Evolutionary conservation across 2,888 invertebrate species (phyloP).

Genomic region (Lepidochrysops patricia): DNA sequence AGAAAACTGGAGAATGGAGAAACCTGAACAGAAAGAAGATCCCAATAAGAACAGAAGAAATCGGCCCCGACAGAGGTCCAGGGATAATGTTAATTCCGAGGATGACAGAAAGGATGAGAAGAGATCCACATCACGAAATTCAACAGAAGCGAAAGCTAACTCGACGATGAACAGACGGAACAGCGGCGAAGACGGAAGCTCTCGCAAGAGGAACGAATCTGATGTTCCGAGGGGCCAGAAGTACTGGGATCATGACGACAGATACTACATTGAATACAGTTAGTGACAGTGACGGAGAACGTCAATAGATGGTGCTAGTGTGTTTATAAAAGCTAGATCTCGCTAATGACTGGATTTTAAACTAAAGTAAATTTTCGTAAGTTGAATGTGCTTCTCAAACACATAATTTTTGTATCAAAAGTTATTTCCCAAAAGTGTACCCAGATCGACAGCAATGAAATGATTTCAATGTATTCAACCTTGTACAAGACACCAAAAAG

Average conservation of each 20-base stretch:
- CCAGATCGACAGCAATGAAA: too few relatives aligned
- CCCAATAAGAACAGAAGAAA: conserved; percentile 44
- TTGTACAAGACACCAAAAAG: too few relatives aligned
- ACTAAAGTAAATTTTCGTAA: conserved; percentile 7
- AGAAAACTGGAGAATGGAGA: conserved; percentile 60
- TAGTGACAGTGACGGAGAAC: conserved; percentile 35
- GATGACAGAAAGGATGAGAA: conserved; percentile 35
- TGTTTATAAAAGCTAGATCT: conserved; percentile 14
- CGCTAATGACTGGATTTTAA: conserved; percentile 11
- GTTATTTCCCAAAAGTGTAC: too few relatives aligned
- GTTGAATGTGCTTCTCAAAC: background rate
- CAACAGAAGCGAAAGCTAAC: conserved; percentile 33
- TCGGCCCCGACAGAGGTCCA: conserved; percentile 51
- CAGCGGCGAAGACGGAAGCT: conserved; percentile 37
- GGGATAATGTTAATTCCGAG: conserved; percentile 46
- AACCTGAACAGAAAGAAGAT: conserved; percentile 41
- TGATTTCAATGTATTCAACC: too few relatives aligned
- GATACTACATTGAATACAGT: conserved; percentile 66
- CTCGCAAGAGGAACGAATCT: conserved; percentile 44
- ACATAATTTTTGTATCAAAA: too few relatives aligned
- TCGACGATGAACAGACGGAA: conserved; percentile 37
- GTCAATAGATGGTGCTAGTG: conserved; percentile 12
- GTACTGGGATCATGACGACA: conserved; percentile 67
- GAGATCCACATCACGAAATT: conserved; percentile 28
- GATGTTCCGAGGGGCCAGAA: conserved; percentile 60